A percentile compares a stretch with the other conserved stretches of the same genome.
Evolutionary conservation across 2,797 vertebrate genomes (phyloP).

Genomic region (Megalops cyprinoides): DNA sequence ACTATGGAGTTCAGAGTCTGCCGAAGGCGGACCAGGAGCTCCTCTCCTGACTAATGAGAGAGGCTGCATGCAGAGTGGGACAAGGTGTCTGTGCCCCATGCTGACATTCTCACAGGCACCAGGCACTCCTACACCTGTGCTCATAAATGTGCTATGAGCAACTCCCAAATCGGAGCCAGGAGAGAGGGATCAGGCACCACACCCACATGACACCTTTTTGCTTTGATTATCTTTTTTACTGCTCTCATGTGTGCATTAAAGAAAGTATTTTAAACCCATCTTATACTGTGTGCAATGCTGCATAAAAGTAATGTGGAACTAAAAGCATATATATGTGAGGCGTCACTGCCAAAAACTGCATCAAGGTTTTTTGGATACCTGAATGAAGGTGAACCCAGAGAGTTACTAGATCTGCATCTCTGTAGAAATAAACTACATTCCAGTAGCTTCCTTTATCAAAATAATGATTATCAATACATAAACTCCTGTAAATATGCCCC

Average conservation of each 20-base stretch:
- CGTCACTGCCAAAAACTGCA: neutral
- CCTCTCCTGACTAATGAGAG: too few species aligned
- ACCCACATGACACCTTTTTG: neutral
- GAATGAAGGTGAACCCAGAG: constrained; percentile 21
- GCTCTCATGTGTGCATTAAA: too few species aligned
- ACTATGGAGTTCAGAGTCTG: too few species aligned
- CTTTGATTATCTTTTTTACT: too few species aligned
- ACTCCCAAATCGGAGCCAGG: neutral
- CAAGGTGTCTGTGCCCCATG: too few species aligned
- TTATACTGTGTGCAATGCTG: too few species aligned
- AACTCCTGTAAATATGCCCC: neutral
- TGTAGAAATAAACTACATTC: constrained; percentile 15
- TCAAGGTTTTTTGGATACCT: constrained; percentile 15
- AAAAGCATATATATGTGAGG: neutral
- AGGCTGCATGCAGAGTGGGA: too few species aligned
- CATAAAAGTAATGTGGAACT: neutral
- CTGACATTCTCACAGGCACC: too few species aligned
- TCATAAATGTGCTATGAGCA: neutral
- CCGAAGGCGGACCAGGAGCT: too few species aligned
- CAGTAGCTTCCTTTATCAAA: neutral
- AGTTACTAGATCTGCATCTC: constrained; percentile 18
- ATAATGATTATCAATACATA: constrained; percentile 8
- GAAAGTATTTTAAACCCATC: too few species aligned
- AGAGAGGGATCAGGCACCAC: too few species aligned
- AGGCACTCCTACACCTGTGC: neutral